Conservation (phyloP, 1,140 invertebrate genomes). For the Brachionus rotundiformis region DNA sequence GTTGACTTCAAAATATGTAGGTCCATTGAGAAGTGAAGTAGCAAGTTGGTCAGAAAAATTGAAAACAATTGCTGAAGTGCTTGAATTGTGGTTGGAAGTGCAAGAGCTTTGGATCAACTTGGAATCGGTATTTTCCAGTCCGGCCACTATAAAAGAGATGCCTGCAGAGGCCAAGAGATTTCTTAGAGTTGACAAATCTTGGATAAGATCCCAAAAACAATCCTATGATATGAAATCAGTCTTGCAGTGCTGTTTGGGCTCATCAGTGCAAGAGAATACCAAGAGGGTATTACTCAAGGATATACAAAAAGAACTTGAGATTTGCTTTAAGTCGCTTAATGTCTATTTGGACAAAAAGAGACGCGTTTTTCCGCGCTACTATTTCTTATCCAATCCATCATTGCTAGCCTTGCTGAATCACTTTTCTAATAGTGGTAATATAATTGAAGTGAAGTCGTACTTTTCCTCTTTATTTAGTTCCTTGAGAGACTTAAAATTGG, state of each 20-base stretch:
- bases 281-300: conserved; percentile 61
- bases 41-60: conserved; percentile 64
- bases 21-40: conserved; percentile 62
- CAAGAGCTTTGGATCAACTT: conserved; percentile 64
- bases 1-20: conserved; percentile 55
- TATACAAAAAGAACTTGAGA: conserved; percentile 63
- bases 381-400: conserved; percentile 62
- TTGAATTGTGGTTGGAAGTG: conserved; percentile 64
- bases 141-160: conserved; percentile 65
- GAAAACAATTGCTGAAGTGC: conserved; percentile 62
- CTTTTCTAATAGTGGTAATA: conserved; percentile 55
- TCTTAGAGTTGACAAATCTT: conserved; percentile 56
- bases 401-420: conserved; percentile 60
- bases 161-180: conserved; percentile 65
- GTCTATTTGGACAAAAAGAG: conserved; percentile 63
- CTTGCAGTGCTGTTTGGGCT: conserved; percentile 61
- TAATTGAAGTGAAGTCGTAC: conserved; percentile 61
- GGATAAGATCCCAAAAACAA: conserved; percentile 62
- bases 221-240: conserved; percentile 63
- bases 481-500: conserved; percentile 60
- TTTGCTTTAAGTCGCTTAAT: conserved; percentile 63
- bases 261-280: conserved; percentile 59
- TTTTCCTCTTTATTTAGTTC: conserved; percentile 61
- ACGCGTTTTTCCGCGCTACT: conserved; percentile 61
- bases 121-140: conserved; percentile 65